A percentile compares a stretch with the other conserved stretches of the same genome.
phyloP scores from a whole-genome alignment of 2,888 invertebrate genomes.

The Pseudoips prasinana region DNA sequence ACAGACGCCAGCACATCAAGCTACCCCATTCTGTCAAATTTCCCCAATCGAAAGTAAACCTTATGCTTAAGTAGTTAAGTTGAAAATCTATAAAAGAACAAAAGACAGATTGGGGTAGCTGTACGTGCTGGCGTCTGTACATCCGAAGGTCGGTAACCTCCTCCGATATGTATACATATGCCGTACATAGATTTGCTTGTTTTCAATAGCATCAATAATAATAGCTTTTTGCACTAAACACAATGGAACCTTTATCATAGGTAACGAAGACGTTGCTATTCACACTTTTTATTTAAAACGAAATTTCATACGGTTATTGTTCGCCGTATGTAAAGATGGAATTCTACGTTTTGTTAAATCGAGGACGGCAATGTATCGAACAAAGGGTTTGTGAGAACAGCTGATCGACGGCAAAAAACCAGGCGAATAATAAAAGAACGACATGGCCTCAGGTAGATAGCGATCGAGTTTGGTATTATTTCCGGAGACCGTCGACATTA shows the following conservation, averaged over 20 bases:
- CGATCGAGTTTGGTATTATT: constrained; percentile 20
- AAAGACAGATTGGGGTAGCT: too few species aligned
- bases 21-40: too few species aligned
- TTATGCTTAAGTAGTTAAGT: too few species aligned
- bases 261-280: constrained; percentile 16
- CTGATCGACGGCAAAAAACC: constrained; percentile 33
- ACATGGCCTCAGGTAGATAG: constrained; percentile 31
- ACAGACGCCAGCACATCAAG: too few species aligned
- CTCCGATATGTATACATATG: constrained; percentile 7
- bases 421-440: constrained; percentile 14
- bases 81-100: too few species aligned
- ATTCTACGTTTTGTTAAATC: constrained; percentile 24
- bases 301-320: constrained; percentile 21
- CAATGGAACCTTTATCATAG: constrained; percentile 22
- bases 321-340: constrained; percentile 16
- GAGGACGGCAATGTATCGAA: constrained; percentile 17
- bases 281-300: constrained; percentile 17
- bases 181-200: constrained; percentile 18
- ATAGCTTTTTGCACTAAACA: constrained; percentile 17
- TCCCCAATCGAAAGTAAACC: too few species aligned
- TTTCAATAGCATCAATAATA: constrained; percentile 21
- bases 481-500: constrained; percentile 18
- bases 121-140: constrained; percentile 6
- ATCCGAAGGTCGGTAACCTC: constrained; percentile 24
- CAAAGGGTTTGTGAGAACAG: constrained; percentile 39